phyloP scores from a whole-genome alignment of 2,888 invertebrate species.

The Argyresthia goedartella region DNA sequence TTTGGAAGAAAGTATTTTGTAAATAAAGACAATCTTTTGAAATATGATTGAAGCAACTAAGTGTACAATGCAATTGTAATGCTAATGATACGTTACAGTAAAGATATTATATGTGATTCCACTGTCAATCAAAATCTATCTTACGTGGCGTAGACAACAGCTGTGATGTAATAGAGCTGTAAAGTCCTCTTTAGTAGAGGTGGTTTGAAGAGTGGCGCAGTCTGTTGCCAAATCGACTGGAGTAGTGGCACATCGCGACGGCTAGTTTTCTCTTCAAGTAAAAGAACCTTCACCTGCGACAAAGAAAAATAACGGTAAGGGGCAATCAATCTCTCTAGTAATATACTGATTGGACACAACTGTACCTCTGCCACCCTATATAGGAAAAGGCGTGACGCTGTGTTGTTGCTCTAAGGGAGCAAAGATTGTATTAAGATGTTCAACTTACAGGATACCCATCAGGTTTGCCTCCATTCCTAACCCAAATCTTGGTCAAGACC shows the following conservation, averaged over 20 bases:
- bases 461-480: conserved; percentile 55
- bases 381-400: no score
- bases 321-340: no score
- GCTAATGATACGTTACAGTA: no score
- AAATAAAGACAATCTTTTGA: no score
- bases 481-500: conserved; percentile 71
- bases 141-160: conserved; percentile 77
- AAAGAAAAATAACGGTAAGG: no score
- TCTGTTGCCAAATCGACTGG: conserved; percentile 66
- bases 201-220: conserved; percentile 64
- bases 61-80: no score
- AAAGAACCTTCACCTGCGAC: conserved; percentile 30
- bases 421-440: neutral
- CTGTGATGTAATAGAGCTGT: conserved; percentile 71
- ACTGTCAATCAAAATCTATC: conserved; percentile 14
- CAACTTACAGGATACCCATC: conserved; percentile 39
- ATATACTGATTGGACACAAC: no score
- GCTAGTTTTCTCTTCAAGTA: conserved; percentile 19
- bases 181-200: conserved; percentile 64
- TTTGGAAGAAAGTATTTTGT: no score
- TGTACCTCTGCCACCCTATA: no score
- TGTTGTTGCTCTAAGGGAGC: neutral
- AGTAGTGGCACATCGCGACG: conserved; percentile 42
- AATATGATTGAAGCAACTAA: no score
- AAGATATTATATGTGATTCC: no score